phyloP scores from a whole-genome alignment of 2,888 invertebrate genomes.

The Melinaea menophilus region DNA sequence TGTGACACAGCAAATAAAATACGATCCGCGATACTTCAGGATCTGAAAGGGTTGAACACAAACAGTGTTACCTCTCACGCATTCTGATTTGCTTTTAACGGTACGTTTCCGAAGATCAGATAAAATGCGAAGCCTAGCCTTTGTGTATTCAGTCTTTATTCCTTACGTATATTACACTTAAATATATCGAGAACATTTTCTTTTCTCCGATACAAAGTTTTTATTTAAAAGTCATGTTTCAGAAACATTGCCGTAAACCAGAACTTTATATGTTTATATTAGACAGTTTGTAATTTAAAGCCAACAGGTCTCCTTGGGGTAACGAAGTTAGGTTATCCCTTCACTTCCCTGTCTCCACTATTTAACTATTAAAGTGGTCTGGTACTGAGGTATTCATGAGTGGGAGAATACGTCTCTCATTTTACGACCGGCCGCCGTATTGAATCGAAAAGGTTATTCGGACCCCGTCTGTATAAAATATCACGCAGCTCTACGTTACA shows the following conservation, averaged over 20 bases:
- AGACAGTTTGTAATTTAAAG: conserved; percentile 4
- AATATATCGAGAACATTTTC: too few relatives aligned
- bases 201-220: too few relatives aligned
- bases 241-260: background rate
- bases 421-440: conserved; percentile 67
- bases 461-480: conserved; percentile 57
- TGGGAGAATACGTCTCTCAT: conserved; percentile 62
- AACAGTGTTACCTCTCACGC: conserved; percentile 43
- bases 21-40: conserved; percentile 45
- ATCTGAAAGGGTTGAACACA: conserved; percentile 44
- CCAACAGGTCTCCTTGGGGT: conserved; percentile 35
- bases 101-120: conserved; percentile 34
- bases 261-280: background rate
- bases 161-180: too few relatives aligned
- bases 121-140: conserved; percentile 13
- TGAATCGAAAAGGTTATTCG: conserved; percentile 69
- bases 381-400: conserved; percentile 72
- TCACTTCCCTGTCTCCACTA: conserved; percentile 48
- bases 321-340: conserved; percentile 41
- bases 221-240: too few relatives aligned
- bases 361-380: conserved; percentile 71
- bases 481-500: conserved; percentile 54
- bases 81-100: conserved; percentile 44
- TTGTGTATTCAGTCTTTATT: background rate
- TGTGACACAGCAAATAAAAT: conserved; percentile 53